phyloP scores from a whole-genome alignment of 1,140 invertebrate genomes.

The Himalopsyche phryganea region DNA sequence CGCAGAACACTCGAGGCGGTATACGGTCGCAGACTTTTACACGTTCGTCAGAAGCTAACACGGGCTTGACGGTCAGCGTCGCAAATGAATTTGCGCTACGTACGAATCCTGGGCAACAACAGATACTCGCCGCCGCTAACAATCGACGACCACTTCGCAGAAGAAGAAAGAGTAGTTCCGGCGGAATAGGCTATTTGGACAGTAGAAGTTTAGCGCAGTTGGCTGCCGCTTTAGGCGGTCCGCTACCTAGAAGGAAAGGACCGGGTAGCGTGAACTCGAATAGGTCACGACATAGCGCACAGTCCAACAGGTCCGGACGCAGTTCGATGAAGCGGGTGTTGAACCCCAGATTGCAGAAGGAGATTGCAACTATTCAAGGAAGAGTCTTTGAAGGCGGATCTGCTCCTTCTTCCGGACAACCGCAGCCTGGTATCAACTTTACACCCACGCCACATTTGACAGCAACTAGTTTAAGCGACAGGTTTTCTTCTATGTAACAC shows the following conservation, averaged over 20 bases:
- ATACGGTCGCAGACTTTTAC: slow-evolving; percentile 26
- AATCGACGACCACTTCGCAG: slow-evolving; percentile 1
- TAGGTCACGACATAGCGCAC: background rate
- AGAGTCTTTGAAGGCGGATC: slow-evolving; percentile 4
- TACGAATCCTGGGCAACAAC: too few species aligned
- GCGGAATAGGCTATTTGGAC: slow-evolving; percentile 13
- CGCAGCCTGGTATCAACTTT: slow-evolving; percentile 22
- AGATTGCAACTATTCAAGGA: slow-evolving; percentile 28
- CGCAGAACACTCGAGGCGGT: background rate
- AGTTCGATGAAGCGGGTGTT: slow-evolving; percentile 8
- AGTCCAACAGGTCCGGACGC: slow-evolving; percentile 5
- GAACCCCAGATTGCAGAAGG: slow-evolving; percentile 25
- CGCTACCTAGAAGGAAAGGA: background rate
- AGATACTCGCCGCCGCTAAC: too few species aligned
- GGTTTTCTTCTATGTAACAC: slow-evolving; percentile 20
- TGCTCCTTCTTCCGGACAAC: background rate
- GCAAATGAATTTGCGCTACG: slow-evolving; percentile 17
- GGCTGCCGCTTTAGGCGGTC: slow-evolving; percentile 5
- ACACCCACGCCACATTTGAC: slow-evolving; percentile 27
- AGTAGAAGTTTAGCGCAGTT: slow-evolving; percentile 8
- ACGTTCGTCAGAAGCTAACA: slow-evolving; percentile 9
- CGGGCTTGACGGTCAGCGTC: slow-evolving; percentile 23
- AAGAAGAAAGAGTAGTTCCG: slow-evolving; percentile 15
- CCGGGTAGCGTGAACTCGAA: slow-evolving; percentile 1
- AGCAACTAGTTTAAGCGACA: slow-evolving; percentile 26